phyloP scores from a whole-genome alignment of 2,797 vertebrate genomes.

The Ceyx erithaca region DNA sequence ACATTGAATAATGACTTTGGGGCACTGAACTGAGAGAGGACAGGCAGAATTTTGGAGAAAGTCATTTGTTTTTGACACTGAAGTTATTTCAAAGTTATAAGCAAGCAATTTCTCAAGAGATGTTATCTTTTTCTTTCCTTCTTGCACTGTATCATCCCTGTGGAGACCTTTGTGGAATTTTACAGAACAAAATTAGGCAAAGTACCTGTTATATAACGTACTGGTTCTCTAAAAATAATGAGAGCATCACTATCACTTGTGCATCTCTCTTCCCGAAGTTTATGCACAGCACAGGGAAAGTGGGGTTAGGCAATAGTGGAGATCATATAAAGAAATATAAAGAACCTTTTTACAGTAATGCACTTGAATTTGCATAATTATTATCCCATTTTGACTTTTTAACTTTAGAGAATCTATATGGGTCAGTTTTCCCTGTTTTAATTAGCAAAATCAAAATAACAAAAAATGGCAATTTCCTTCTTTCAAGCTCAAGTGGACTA shows the following conservation, averaged over 20 bases:
- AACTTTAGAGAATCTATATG: conserved; percentile 65
- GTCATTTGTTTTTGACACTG: conserved; percentile 67
- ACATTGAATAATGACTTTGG: conserved; percentile 58
- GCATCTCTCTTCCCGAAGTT: conserved; percentile 18
- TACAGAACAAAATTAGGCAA: conserved; percentile 66
- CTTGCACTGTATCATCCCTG: conserved; percentile 38
- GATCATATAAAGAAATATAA: conserved; percentile 12
- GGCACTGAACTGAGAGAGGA: conserved; percentile 56
- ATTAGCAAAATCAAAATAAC: conserved; percentile 75
- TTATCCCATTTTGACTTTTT: conserved; percentile 70
- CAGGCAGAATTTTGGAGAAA: conserved; percentile 49
- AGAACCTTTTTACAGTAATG: conserved; percentile 16
- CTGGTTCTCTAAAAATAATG: conserved; percentile 61
- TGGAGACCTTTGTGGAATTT: conserved; percentile 32
- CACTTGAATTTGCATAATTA: conserved; percentile 66
- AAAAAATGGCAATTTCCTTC: conserved; percentile 65
- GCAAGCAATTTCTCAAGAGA: conserved; percentile 65
- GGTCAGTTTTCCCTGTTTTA: conserved; percentile 69
- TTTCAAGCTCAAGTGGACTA: conserved; percentile 60
- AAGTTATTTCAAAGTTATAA: conserved; percentile 74
- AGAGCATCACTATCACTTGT: neutral
- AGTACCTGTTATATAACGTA: conserved; percentile 59
- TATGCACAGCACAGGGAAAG: neutral
- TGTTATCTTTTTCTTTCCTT: conserved; percentile 38
- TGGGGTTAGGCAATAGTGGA: neutral